Base-by-base conservation (phyloP, 2,797 vertebrate species). In the Pitangus sulphuratus region DNA sequence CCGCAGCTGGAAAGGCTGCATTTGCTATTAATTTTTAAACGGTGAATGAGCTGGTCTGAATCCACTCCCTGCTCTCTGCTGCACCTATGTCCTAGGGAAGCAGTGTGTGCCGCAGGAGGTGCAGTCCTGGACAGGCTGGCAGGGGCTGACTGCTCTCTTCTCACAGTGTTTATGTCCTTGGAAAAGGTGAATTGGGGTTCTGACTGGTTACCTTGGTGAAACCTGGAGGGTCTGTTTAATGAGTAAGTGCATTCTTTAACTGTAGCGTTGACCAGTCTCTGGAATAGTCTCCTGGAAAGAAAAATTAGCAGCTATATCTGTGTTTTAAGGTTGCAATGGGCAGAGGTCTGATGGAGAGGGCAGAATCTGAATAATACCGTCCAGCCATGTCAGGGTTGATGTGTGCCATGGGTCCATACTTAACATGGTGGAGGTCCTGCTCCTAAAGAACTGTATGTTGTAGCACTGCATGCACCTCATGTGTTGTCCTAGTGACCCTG, bases 21-120 rank as follows among this genome's bases (percentile, higher is more conserved):
- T 92, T 92, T 91, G 50, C 84, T 74, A 84, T 88, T 82, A 75
- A 58, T 86, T 94, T 95, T 95, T 91, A 93, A 93, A 66, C 4
- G 7, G 69, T 62, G 87, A 78, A 58, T 72, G 79, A 93, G 13
- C 76, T 61, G 76, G 45, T 31, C 53, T 87, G 64, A 92, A 96
- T 89, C 68, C 78, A 53, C 70, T 83, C 53, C 21, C 53, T 33
- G 44, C 71, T 93, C 51, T 62, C 71, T 57, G 64, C 71, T 77
- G 89, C 40, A 9, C 58, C 58, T 50, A 3, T 9, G 5, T 56
- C 65, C 84, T 54, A 21, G 8, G 25, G 77, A 80, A 61, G 48
- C 48, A 35, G 21, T 0, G 3, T 37, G 30, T 58, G 71, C 78
- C 83, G 89, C 57, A 42, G 61, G 61, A 84, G 84, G 15, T 48